Percentiles rank a stretch among this genome's conserved stretches.
These are phyloP conservation scores for Calameuta idolon DNA, from an alignment of 2,888 invertebrate species.

Conservation along the genomic window DNA sequence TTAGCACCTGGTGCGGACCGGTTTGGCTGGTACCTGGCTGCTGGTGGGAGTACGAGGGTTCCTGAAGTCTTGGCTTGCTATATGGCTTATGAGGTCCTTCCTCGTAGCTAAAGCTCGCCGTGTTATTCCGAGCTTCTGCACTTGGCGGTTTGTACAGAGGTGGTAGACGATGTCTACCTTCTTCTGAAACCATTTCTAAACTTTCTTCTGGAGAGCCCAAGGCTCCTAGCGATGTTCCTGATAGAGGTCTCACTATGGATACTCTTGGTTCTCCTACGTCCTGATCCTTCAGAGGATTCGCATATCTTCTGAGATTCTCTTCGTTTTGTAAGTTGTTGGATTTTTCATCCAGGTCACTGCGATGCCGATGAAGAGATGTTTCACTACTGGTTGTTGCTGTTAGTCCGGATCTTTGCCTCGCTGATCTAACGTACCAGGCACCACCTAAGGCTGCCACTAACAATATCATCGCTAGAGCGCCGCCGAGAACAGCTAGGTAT, in stretches of 20 bases:
- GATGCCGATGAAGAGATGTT: slow-evolving; percentile 67
- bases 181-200: slow-evolving; percentile 74
- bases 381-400: slow-evolving; percentile 64
- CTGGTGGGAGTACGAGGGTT: slow-evolving; percentile 57
- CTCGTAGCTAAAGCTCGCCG: slow-evolving; percentile 71
- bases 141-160: slow-evolving; percentile 86
- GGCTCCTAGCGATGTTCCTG: slow-evolving; percentile 67
- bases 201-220: slow-evolving; percentile 71
- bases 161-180: slow-evolving; percentile 69
- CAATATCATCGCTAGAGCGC: slow-evolving; percentile 53
- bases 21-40: slow-evolving; percentile 60
- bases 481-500: slow-evolving; percentile 59
- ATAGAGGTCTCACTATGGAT: slow-evolving; percentile 66
- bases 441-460: slow-evolving; percentile 55
- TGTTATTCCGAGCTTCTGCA: slow-evolving; percentile 86
- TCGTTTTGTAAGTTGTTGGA: slow-evolving; percentile 93
- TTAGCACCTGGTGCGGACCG: slow-evolving; percentile 61
- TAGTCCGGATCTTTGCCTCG: slow-evolving; percentile 55
- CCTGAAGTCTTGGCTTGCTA: slow-evolving; percentile 62
- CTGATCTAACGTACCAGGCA: slow-evolving; percentile 55
- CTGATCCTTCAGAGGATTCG: slow-evolving; percentile 81
- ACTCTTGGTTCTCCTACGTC: slow-evolving; percentile 70
- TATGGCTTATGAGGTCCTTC: slow-evolving; percentile 63
- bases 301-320: slow-evolving; percentile 86
- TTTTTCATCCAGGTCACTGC: slow-evolving; percentile 82